Evolutionary conservation across 2,888 invertebrate genomes (phyloP).

Genomic region (Urechis unicinctus): DNA sequence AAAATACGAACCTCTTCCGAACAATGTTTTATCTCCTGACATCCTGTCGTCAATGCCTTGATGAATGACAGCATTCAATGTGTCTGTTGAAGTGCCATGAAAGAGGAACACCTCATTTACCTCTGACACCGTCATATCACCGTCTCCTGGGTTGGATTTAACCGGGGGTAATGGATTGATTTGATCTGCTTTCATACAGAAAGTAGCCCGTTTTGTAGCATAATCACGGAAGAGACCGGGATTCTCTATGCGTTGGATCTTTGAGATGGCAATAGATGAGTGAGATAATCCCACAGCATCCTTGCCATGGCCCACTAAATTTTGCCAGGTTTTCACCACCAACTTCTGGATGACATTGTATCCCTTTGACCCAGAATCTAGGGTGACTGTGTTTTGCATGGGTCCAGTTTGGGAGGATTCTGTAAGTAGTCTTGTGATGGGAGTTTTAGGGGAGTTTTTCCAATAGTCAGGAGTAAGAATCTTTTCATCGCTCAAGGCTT

Average conservation of each 20-base stretch:
- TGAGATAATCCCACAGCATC: conserved; percentile 5
- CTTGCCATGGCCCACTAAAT: conserved; percentile 1
- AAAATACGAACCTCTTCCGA: conserved; percentile 26
- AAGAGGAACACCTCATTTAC: conserved; percentile 27
- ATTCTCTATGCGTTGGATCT: background rate
- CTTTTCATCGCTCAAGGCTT: background rate
- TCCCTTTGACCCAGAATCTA: background rate
- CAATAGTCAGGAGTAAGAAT: background rate
- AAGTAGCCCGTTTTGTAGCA: background rate
- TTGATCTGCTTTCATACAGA: background rate
- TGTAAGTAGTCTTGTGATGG: background rate
- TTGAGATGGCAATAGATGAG: background rate
- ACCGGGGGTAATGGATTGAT: too few relatives aligned
- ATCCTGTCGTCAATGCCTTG: conserved; percentile 24
- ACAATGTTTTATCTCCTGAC: conserved; percentile 17
- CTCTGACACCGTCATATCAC: conserved; percentile 10
- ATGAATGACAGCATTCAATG: conserved; percentile 14
- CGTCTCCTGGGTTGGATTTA: background rate
- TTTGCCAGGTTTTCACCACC: conserved; percentile 6
- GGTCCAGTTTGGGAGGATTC: too few relatives aligned
- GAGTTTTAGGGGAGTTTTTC: background rate
- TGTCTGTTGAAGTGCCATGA: conserved; percentile 23
- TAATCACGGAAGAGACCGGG: background rate
- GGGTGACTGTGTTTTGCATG: background rate
- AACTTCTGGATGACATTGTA: background rate